Evolutionary conservation across 2,797 vertebrate genomes (phyloP), one percentile per base, ranked within the genome.

Genomic region (Valencia hispanica): DNA sequence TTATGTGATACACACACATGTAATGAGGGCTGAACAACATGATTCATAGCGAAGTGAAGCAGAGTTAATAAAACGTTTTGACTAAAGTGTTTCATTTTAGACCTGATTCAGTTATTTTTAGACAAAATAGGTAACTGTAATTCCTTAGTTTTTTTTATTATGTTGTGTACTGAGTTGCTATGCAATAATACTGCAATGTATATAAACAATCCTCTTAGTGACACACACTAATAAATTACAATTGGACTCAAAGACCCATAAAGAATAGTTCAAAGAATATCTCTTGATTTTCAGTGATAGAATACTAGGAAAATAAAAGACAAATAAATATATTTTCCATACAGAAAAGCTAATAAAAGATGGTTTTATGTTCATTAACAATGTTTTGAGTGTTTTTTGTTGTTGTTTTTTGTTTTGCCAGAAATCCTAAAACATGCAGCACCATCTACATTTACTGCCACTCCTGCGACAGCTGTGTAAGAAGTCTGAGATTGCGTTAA

Each of bases 11-110:
- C 15, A 45, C 36, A 73, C 79, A 72, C 55, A 80, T 86, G 41
- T 77, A 72, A 72, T 57, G 63, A 73, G 14, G n/a, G 53, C 79
- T 79, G 57, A 66, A 79, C 81, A 73, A 72, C 71, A 61, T 75
- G 71, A 79, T 12, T 25, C 83, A 71, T 25, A 10, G 22, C 51
- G 22, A 25, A 66, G 11, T 22, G 14, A 25, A 66, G 36, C 22
- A 25, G 39, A 22, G 4, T 66, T 66, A 12, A 66, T 66, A 66
- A 66, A 41, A 14, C 36, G 5, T 66, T 66, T 25, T 25, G 63
- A 11, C 34, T 51, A 47, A 50, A 50, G 68, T 50, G 68, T 51
- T 51, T 70, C 15, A 53, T 41, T 66, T 66, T 66, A 41, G 36
- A 66, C 22, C 63, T n/a, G 11, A 25, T 66, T 41, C 36, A 39